Base-by-base conservation (phyloP, 2,888 invertebrate species). In the Napeogenes inachia region DNA sequence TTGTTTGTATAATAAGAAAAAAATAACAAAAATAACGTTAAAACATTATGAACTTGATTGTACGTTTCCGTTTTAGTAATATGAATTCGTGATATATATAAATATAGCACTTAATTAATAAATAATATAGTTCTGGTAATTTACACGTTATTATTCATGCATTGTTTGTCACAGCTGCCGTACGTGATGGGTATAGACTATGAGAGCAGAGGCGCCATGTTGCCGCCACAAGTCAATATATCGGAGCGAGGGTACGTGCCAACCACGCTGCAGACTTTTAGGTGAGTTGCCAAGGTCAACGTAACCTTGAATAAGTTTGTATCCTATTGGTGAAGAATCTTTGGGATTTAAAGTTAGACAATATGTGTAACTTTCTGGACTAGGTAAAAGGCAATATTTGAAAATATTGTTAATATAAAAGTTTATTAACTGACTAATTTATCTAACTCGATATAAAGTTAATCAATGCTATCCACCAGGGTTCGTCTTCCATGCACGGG, bases 401-500 rank as follows among this genome's bases (percentile, higher is more conserved):
- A 21, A 21, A 21, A 21, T n/a, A n/a, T 21, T 21, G 21, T 21
- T 21, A 21, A 21, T n/a, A n/a, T n/a, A n/a, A n/a, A n/a, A n/a
- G n/a, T n/a, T n/a, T n/a, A n/a, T n/a, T n/a, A 21, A 21, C 21
- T 21, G 21, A 21, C 21, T 21, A 21, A 21, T 21, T 21, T 21
- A 21, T 21, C 21, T 21, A 21, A 21, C 21, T 21, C 21, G 38
- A 38, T 38, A 38, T 4, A 6, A 38, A 6, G 38, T 38, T 6
- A 38, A 38, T 38, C 54, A 50, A 57, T 50, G n/a, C 38, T 59
- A 13, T 56, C 58, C 1, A 21, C 35, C 35, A 61, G 94, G 76
- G 94, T 97, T 59, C 93, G 94, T 56, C 91, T 97, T 66, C 95
- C 95, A n/a, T 97, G 97, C 77, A 95, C 96, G 2, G 97, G 97